These are phyloP conservation scores for Enteromius afrohamiltoni DNA, from an alignment of 2,797 vertebrate species.

Conservation along the genomic window DNA sequence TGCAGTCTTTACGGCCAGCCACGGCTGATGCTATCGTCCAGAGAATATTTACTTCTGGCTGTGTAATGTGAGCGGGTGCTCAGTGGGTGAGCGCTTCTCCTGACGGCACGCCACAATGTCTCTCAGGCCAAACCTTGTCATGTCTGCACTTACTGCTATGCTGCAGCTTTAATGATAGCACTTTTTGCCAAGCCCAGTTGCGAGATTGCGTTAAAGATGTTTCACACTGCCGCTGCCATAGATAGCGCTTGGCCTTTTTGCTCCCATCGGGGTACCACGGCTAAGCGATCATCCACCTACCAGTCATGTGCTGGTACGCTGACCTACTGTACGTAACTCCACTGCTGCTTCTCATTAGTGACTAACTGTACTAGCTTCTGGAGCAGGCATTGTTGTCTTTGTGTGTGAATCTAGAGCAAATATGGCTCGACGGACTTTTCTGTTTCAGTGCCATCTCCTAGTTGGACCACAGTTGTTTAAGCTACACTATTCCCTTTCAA, in stretches of 20 bases:
- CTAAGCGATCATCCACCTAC: constrained; percentile 40
- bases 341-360: constrained; percentile 14
- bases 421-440: constrained; percentile 22
- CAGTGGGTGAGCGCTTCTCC: constrained; percentile 42
- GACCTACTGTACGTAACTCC: background rate
- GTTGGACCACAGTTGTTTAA: constrained; percentile 42
- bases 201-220: constrained; percentile 36
- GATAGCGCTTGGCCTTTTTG: constrained; percentile 33
- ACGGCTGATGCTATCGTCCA: constrained; percentile 56
- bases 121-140: constrained; percentile 38
- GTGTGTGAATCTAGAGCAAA: constrained; percentile 28
- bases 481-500: constrained; percentile 59
- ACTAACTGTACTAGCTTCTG: constrained; percentile 30
- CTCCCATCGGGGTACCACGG: constrained; percentile 23
- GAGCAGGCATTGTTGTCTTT: constrained; percentile 31
- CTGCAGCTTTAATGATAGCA: constrained; percentile 53
- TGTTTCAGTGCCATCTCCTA: constrained; percentile 21
- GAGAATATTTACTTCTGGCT: constrained; percentile 60
- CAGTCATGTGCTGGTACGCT: background rate
- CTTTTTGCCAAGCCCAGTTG: constrained; percentile 39
- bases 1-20: constrained; percentile 57
- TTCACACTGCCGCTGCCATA: constrained; percentile 30
- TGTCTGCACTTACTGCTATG: constrained; percentile 47
- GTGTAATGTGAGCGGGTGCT: constrained; percentile 50
- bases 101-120: constrained; percentile 33